phyloP scores from a whole-genome alignment of 1,140 invertebrate genomes.

The Euura saliciscinereae region DNA sequence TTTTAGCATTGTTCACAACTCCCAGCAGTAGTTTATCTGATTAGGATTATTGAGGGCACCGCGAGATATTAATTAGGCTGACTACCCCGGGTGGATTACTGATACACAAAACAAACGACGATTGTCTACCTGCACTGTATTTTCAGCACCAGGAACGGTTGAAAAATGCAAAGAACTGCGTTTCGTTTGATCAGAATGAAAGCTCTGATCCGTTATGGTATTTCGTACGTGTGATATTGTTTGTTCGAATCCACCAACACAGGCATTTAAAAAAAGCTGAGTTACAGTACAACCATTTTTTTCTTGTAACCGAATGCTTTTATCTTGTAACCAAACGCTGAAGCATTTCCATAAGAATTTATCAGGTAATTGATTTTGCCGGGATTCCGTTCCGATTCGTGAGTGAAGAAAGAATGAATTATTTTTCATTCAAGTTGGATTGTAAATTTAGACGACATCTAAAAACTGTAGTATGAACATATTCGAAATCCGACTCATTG shows the following conservation, averaged over 20 bases:
- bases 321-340: neutral
- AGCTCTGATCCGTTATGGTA: neutral
- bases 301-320: neutral
- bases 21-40: neutral
- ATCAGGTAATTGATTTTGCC: too few species aligned
- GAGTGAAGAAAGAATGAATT: neutral
- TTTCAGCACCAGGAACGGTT: neutral
- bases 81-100: neutral
- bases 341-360: neutral
- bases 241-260: neutral
- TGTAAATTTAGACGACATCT: neutral
- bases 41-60: neutral
- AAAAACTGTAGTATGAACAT: neutral
- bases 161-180: neutral
- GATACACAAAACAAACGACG: neutral
- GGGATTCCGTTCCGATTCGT: neutral
- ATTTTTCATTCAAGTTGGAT: neutral
- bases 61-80: neutral
- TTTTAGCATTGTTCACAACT: neutral
- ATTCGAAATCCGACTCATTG: neutral
- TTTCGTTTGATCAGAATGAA: neutral
- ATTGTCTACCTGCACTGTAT: neutral
- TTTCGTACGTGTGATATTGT: neutral
- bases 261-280: neutral
- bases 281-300: neutral